Conservation (phyloP, 64 coral and sea anemone genomes). For the Actinia tenebrosa region DNA sequence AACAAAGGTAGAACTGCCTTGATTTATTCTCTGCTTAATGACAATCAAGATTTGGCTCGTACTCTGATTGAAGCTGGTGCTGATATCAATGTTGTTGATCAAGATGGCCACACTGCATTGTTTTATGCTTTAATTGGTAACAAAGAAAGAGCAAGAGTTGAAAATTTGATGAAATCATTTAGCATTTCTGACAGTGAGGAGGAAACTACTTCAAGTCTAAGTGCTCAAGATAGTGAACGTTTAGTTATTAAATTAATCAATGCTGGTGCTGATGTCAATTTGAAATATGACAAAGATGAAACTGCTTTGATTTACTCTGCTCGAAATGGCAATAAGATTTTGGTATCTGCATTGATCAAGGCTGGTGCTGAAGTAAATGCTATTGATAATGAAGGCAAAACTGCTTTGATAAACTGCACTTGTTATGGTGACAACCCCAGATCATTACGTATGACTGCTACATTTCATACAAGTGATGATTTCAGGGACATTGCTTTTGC, state of each 20-base stretch:
- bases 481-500: too few relatives aligned
- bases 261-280: neutral
- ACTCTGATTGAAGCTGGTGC: neutral
- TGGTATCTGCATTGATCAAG: neutral
- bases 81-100: neutral
- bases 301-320: neutral
- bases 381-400: neutral
- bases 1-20: neutral
- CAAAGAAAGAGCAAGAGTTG: too few relatives aligned
- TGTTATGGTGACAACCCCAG: too few relatives aligned
- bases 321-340: too few relatives aligned
- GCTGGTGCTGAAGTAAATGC: neutral
- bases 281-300: neutral
- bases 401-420: neutral
- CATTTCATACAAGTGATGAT: too few relatives aligned
- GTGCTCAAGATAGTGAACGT: too few relatives aligned
- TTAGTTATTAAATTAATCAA: neutral
- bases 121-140: neutral
- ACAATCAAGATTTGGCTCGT: neutral
- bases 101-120: too few relatives aligned
- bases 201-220: too few relatives aligned
- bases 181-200: neutral
- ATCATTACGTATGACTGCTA: too few relatives aligned
- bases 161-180: too few relatives aligned
- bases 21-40: neutral